Conservation (phyloP, 2,797 vertebrate genomes). For the Lepidocolaptes lacrymiger region DNA sequence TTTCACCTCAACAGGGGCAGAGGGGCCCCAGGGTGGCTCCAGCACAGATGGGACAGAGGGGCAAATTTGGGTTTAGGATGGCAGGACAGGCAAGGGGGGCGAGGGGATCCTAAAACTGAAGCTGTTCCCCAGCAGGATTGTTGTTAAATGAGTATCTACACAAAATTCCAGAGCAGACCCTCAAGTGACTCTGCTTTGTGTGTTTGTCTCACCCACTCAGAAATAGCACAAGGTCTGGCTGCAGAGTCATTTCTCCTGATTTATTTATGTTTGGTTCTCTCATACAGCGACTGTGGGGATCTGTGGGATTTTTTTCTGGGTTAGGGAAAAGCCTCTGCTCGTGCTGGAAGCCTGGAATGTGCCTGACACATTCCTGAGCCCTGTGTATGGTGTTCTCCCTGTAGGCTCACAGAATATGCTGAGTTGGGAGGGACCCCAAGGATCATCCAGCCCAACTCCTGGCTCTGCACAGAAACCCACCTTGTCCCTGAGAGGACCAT, state of each 20-base stretch:
- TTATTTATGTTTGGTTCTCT: background rate
- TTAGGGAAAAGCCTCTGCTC: background rate
- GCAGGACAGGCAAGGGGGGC: fast-evolving
- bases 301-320: background rate
- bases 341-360: background rate
- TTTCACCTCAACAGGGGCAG: background rate
- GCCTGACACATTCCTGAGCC: background rate
- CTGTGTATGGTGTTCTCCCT: fast-evolving
- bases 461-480: background rate
- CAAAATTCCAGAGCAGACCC: background rate
- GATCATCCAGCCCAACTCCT: fast-evolving
- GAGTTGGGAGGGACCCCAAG: fast-evolving
- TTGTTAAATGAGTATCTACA: background rate
- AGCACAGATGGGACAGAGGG: background rate
- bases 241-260: background rate
- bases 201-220: background rate
- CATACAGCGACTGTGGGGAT: too few species aligned
- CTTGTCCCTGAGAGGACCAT: background rate
- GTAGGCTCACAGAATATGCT: background rate
- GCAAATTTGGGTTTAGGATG: background rate
- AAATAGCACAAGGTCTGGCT: background rate
- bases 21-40: background rate
- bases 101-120: background rate
- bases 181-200: background rate
- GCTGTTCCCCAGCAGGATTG: fast-evolving